Evolutionary conservation across 1,140 invertebrate species (phyloP).

Genomic region (Chironomus striatipennis): DNA sequence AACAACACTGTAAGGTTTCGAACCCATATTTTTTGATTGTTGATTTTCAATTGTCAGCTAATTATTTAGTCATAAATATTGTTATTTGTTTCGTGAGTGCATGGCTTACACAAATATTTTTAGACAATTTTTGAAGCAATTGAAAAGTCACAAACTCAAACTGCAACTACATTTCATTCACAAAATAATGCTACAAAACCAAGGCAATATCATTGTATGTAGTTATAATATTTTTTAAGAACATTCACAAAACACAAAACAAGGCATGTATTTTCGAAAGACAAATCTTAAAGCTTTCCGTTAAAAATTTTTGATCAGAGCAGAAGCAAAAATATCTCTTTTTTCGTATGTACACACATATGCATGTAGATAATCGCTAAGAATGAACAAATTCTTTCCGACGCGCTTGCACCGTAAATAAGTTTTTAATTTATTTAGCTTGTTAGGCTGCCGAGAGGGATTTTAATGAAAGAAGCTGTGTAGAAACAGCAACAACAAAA

Average conservation of each 20-base stretch:
- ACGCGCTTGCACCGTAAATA: constrained; percentile 11
- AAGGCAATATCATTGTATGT: background rate
- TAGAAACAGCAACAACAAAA: background rate
- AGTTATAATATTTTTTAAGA: background rate
- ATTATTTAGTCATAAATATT: too few species aligned
- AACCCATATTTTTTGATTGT: too few species aligned
- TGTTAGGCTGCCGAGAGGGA: constrained; percentile 20
- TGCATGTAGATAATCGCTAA: constrained; percentile 7
- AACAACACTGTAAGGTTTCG: too few species aligned
- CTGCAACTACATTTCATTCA: background rate
- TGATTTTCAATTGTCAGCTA: too few species aligned
- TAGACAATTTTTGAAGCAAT: too few species aligned
- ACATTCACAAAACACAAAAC: too few species aligned
- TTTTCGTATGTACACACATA: background rate
- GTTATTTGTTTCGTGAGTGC: too few species aligned
- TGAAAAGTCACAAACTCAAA: too few species aligned
- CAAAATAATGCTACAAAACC: background rate
- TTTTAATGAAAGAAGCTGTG: constrained; percentile 16
- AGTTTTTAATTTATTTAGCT: constrained; percentile 20
- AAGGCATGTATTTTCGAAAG: too few species aligned
- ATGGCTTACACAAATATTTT: too few species aligned
- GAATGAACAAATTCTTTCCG: background rate
- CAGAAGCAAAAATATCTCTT: background rate
- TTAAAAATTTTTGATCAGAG: too few species aligned
- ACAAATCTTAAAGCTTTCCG: too few species aligned